Base-by-base conservation (phyloP, 1,140 invertebrate species). In the Parasteatoda tepidariorum region DNA sequence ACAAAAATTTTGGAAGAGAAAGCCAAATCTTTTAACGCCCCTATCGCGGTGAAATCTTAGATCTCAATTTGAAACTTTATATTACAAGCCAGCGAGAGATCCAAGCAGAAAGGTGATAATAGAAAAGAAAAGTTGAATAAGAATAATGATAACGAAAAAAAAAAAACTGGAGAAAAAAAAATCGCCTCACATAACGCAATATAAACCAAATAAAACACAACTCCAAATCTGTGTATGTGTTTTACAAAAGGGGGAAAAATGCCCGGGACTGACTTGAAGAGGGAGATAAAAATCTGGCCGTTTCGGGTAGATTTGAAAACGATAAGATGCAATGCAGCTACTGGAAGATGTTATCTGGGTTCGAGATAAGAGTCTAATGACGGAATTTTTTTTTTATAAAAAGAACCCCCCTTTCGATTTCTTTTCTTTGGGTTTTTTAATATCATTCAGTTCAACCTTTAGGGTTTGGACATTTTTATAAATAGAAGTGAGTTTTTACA, bases 51-150 rank as follows among this genome's bases (percentile, higher is more conserved):
- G 57, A 34, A 74, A 74, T 62, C 57, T 74, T 74, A 61, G 71
- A 74, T 33, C 71, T 74, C 57, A 74, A 61, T 74, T 74, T 74
- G 71, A 74, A 74, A 74, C 71, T 57, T 74, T 74, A 74, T 74
- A 59, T 59, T 9, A n/a, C 15, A n/a, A 15, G 18, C 55, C 7
- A 59, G 24, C 55, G 55, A 24, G 18, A 59, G 38, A 48, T 48
- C 38, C 9, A 13, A 18, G n/a, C 24, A 64, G 15, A n/a, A 31
- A 64, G 55, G 55, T 61, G 71, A 74, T 74, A 74, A 74, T 74
- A 74, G 71, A 74, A 74, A 74, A 74, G n/a, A 54, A n/a, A n/a
- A 48, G 31, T 6, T 18, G 26, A 34, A 74, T 61, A 31, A 34
- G n/a, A 62, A 24, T 26, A 54, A 28, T 5, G 18, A 48, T 41